Evolutionary conservation across 1,140 invertebrate species (phyloP).

Genomic region (Aphelinus certus): DNA sequence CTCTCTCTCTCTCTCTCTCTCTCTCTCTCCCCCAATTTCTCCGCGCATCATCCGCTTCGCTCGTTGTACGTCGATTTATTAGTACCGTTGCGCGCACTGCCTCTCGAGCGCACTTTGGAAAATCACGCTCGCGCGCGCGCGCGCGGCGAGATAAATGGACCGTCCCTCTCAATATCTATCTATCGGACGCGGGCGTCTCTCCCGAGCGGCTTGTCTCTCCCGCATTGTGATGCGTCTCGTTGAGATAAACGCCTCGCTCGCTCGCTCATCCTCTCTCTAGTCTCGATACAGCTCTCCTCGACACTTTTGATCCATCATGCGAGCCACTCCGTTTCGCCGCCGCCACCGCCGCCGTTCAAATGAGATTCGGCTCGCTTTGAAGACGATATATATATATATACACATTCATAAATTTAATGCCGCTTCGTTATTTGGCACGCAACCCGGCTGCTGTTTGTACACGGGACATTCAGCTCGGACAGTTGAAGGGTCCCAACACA

Average conservation of each 20-base stretch:
- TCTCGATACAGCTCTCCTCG: too few species aligned
- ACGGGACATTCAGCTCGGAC: too few species aligned
- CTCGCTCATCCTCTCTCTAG: background rate
- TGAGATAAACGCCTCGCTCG: background rate
- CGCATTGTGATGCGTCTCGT: background rate
- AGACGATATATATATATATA: background rate
- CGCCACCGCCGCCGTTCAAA: background rate
- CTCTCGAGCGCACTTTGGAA: constrained; percentile 13
- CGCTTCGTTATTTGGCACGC: too few species aligned
- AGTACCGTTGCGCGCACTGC: background rate
- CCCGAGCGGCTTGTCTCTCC: background rate
- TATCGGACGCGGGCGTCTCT: background rate
- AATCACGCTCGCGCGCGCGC: constrained; percentile 3
- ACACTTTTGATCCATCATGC: too few species aligned
- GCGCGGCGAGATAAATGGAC: constrained; percentile 25
- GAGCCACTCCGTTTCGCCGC: too few species aligned
- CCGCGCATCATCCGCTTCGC: background rate
- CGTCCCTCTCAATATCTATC: background rate
- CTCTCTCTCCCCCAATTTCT: background rate
- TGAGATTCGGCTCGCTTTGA: background rate
- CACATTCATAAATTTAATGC: too few species aligned
- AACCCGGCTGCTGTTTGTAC: too few species aligned
- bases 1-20: background rate
- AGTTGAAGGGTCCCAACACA: too few species aligned
- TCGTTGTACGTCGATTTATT: constrained; percentile 19